Evolutionary conservation across 2,113 vertebrate species (phyloP), one percentile per base, ranked within the genome.

Genomic region (Pleuronectes platessa): DNA sequence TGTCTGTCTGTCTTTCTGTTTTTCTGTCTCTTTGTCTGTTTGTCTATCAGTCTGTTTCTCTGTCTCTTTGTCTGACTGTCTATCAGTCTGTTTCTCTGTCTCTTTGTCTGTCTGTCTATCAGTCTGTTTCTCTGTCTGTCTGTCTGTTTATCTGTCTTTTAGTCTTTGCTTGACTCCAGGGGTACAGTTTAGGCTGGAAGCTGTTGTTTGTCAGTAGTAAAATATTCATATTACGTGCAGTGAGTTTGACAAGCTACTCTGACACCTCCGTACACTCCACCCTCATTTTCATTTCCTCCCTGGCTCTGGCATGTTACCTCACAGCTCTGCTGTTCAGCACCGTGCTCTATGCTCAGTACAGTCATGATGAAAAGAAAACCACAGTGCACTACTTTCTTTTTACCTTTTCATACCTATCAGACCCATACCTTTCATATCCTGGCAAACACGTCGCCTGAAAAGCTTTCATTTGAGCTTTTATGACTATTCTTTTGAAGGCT

Each of bases 191-290:
- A 58, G 56, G 37, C 6, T 37, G 51, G 61, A 69, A 76, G 72
- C 62, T 74, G 77, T 76, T 75, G 79, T 53, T 81, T 87, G 82
- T 87, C 78, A 56, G 68, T 21, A 20, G 72, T 86, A 74, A 90
- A 90, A 91, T 89, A 90, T 91, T 90, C 85, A 90, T 72, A 6
- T 62, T 80, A 69, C 40, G 61, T 71, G 68, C 55, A 2, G 70
- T 71, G 80, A 84, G 81, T 83, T 85, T 90, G 85, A 90, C 67
- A 35, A 83, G 89, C 73, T 2, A 21, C 70, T 83, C 69, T 76
- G 82, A 85, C 86, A 80, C 84, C 71, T 82, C 78, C 62, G 37
- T 21, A 37, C 76, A 81, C 82, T 42, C 75, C 79, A 71, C 40
- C 73, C 79, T 87, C 71, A 71, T 81, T 81, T 84, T 73, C 78